Evolutionary conservation across 2,797 vertebrate species (phyloP).

Genomic region (Notolabrus celidotus): DNA sequence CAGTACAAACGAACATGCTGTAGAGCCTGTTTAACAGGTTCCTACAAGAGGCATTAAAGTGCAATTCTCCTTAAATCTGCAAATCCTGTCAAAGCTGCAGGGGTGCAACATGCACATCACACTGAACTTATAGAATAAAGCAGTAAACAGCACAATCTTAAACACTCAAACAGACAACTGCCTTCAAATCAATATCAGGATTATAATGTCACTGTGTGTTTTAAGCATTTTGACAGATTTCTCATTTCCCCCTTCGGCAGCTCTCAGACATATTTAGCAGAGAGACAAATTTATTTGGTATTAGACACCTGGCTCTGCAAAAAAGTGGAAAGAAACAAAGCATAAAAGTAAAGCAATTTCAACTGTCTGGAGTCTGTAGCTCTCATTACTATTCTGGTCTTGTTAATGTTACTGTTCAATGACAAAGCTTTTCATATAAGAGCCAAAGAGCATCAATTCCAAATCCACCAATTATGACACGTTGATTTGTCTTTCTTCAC

Average conservation of each 20-base stretch:
- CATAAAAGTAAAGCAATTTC: constrained; percentile 37
- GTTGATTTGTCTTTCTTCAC: constrained; percentile 40
- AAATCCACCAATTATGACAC: constrained; percentile 53
- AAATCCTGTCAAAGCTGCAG: constrained; percentile 25
- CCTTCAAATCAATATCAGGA: constrained; percentile 42
- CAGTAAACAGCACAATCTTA: constrained; percentile 32
- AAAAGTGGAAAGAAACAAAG: constrained; percentile 50
- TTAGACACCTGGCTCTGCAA: constrained; percentile 33
- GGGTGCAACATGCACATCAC: neutral
- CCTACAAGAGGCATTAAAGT: constrained; percentile 15
- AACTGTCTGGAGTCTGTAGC: constrained; percentile 21
- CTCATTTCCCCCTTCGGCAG: constrained; percentile 56
- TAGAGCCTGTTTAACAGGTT: constrained; percentile 33
- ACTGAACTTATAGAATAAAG: constrained; percentile 11
- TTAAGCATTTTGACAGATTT: constrained; percentile 48
- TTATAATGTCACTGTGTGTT: constrained; percentile 31
- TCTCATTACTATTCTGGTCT: constrained; percentile 43
- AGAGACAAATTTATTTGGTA: constrained; percentile 43
- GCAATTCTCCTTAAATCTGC: constrained; percentile 40
- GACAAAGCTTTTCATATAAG: constrained; percentile 50
- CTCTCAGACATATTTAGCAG: constrained; percentile 29
- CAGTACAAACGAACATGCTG: neutral
- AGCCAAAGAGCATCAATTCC: constrained; percentile 36
- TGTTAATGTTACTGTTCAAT: constrained; percentile 55
- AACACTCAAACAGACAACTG: constrained; percentile 25